Conservation (phyloP, 1,140 invertebrate genomes). For the Teleogryllus occipitalis region DNA sequence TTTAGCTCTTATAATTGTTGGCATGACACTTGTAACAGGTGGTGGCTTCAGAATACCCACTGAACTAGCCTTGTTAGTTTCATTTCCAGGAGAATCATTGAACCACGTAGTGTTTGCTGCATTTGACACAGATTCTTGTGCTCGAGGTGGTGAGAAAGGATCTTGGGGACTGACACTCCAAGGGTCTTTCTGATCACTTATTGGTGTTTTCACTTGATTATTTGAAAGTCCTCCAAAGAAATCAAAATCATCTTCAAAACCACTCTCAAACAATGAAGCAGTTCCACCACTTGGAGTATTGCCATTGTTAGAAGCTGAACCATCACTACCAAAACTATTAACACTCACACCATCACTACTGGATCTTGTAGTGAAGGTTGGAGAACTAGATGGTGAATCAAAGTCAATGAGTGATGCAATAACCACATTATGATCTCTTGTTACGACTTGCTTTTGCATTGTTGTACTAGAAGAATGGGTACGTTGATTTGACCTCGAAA, state of each 20-base stretch:
- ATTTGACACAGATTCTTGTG: constrained; percentile 13
- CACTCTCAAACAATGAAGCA: constrained; percentile 45
- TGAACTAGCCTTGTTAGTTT: constrained; percentile 29
- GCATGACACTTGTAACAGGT: constrained; percentile 39
- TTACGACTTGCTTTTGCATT: not conserved
- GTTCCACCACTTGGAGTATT: constrained; percentile 41
- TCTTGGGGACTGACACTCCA: constrained; percentile 26
- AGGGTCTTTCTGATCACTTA: constrained; percentile 13
- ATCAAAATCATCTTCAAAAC: constrained; percentile 68
- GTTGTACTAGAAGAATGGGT: not conserved
- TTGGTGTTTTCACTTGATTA: constrained; percentile 6
- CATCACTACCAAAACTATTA: constrained; percentile 63
- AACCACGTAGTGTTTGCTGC: not conserved
- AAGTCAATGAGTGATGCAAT: constrained; percentile 45
- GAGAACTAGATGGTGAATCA: constrained; percentile 58
- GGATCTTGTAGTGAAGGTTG: constrained; percentile 60
- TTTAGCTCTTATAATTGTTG: constrained; percentile 54
- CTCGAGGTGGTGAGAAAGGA: constrained; percentile 39
- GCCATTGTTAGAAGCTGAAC: constrained; percentile 37
- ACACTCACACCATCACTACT: constrained; percentile 63
- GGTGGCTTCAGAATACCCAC: constrained; percentile 30
- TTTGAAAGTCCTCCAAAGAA: constrained; percentile 34
- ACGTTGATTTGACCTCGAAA: not conserved
- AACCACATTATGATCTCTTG: not conserved
- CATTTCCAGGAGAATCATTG: not conserved